These are phyloP conservation scores for Drosophila hawaiiensis DNA, from an alignment of 2,888 invertebrate species.

Conservation along the genomic window DNA sequence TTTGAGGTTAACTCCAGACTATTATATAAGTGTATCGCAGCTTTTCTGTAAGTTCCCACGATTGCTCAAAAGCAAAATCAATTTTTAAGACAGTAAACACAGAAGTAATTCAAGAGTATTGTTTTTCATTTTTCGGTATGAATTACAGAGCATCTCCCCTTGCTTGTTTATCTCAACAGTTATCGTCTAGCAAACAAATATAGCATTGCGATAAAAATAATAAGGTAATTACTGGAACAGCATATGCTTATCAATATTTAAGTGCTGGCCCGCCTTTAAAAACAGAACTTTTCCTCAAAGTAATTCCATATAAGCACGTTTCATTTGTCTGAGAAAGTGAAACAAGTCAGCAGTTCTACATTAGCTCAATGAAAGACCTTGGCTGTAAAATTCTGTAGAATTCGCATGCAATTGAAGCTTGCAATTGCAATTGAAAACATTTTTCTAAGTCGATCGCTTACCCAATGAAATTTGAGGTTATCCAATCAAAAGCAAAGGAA, in stretches of 20 bases:
- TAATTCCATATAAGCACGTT: constrained; percentile 32
- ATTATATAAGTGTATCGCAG: background rate
- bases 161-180: background rate
- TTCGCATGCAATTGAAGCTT: constrained; percentile 30
- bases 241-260: constrained; percentile 23
- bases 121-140: background rate
- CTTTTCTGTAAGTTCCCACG: background rate
- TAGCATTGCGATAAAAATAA: constrained; percentile 25
- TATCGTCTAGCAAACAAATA: constrained; percentile 24
- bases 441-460: constrained; percentile 23
- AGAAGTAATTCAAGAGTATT: background rate
- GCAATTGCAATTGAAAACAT: constrained; percentile 33
- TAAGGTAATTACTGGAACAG: constrained; percentile 15
- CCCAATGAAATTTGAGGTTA: constrained; percentile 33
- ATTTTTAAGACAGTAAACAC: background rate
- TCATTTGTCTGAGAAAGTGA: constrained; percentile 29
- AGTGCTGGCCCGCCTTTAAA: constrained; percentile 19
- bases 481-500: constrained; percentile 6
- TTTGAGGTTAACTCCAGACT: background rate
- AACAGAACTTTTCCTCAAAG: constrained; percentile 17
- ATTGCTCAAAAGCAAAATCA: no score
- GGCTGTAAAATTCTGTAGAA: constrained; percentile 16
- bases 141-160: background rate
- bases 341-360: constrained; percentile 8
- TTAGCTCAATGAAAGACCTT: constrained; percentile 25